Percentiles rank a stretch among this genome's conserved stretches.
phyloP scores from a whole-genome alignment of 2,113 vertebrate genomes.

The Perognathus longimembris region DNA sequence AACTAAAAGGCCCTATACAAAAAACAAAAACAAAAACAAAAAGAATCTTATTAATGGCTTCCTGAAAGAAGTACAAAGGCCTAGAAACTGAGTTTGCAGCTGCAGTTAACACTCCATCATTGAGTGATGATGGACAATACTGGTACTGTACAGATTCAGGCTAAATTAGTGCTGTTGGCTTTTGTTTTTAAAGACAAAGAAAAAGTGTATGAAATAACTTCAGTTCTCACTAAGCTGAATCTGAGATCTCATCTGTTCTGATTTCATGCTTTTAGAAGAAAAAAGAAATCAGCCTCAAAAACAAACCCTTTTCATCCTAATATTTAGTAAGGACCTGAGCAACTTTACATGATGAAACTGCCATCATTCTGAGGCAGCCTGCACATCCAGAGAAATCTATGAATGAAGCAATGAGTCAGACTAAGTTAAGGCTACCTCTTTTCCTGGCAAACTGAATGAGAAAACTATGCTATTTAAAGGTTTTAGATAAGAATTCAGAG shows the following conservation, averaged over 20 bases:
- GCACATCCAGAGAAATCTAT: neutral
- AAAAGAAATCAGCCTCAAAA: constrained; percentile 64
- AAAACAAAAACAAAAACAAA: constrained; percentile 45
- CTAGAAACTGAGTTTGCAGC: neutral
- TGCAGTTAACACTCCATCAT: constrained; percentile 13
- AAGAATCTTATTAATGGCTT: constrained; percentile 33
- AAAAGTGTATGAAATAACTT: constrained; percentile 34
- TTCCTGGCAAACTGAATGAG: neutral
- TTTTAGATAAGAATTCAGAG: constrained; percentile 24
- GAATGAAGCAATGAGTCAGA: neutral
- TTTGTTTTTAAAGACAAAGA: constrained; percentile 75
- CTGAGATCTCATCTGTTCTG: constrained; percentile 69
- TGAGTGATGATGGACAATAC: neutral
- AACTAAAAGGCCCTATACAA: neutral
- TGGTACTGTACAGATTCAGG: neutral
- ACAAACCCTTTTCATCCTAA: constrained; percentile 35
- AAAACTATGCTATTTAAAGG: neutral
- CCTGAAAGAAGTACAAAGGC: constrained; percentile 14
- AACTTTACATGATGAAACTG: neutral
- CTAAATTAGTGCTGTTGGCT: constrained; percentile 19
- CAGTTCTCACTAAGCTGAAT: constrained; percentile 71
- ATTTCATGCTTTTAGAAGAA: constrained; percentile 70
- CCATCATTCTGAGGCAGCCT: neutral
- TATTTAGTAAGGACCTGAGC: neutral
- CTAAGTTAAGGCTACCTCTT: neutral